Percentiles rank a stretch among this genome's conserved stretches.
Conservation (phyloP, 2,888 invertebrate genomes). For the Tortrix viridana region DNA sequence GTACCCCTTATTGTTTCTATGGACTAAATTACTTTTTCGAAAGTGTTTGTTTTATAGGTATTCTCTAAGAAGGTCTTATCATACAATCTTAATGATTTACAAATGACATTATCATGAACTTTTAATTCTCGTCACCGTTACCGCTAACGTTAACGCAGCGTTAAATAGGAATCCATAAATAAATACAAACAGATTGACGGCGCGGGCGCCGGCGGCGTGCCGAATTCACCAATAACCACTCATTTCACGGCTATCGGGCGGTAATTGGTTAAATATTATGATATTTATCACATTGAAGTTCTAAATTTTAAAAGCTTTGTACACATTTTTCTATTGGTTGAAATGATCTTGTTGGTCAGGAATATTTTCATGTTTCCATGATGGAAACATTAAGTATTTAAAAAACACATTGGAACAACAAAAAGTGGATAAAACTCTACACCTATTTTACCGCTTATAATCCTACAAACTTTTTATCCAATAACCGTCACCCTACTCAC, state of each 20-base stretch:
- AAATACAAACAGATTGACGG: conserved; percentile 17
- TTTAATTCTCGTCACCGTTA: neutral
- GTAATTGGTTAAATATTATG: conserved; percentile 24
- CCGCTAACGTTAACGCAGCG: conserved; percentile 4
- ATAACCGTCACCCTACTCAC: conserved; percentile 5
- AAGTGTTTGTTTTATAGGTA: too few species aligned
- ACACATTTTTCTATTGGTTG: too few species aligned
- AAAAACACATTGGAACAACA: too few species aligned
- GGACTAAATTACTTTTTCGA: too few species aligned
- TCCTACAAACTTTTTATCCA: conserved; percentile 6
- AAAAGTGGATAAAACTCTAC: neutral
- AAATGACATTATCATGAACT: neutral
- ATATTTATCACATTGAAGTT: conserved; percentile 1
- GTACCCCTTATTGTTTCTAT: too few species aligned
- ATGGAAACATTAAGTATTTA: too few species aligned
- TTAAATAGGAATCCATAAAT: conserved; percentile 17
- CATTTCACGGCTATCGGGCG: conserved; percentile 16
- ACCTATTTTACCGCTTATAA: neutral
- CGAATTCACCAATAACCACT: conserved; percentile 19
- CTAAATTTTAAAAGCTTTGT: too few species aligned
- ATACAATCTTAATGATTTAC: too few species aligned
- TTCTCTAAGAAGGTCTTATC: too few species aligned
- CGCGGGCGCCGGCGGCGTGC: conserved; percentile 10
- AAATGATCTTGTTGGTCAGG: too few species aligned
- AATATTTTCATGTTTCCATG: too few species aligned